Percentiles rank a stretch among this genome's conserved stretches.
phyloP scores from a whole-genome alignment of 2,113 vertebrate species.

The Chunga burmeisteri region DNA sequence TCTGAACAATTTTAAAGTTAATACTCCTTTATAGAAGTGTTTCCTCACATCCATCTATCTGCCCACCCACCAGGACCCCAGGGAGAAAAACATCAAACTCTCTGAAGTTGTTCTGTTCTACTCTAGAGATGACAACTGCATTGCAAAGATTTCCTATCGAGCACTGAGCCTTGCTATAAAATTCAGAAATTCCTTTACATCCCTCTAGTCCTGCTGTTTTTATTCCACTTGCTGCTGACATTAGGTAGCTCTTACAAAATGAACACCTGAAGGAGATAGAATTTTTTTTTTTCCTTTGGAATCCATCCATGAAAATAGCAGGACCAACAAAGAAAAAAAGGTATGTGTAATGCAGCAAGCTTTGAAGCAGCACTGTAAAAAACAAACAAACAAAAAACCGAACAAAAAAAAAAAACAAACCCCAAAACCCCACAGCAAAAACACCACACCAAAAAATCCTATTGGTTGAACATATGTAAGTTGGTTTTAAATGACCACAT shows the following conservation, averaged over 20 bases:
- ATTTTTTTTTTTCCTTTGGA: not conserved
- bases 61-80: not conserved
- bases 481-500: not conserved
- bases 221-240: not conserved
- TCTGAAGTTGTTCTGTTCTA: not conserved
- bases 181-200: constrained; percentile 5
- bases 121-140: not conserved
- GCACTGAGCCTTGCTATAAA: not conserved
- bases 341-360: not conserved
- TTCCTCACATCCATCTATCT: not conserved
- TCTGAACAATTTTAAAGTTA: not conserved
- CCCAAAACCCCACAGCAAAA: too few species aligned
- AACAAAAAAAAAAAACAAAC: too few species aligned
- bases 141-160: not conserved
- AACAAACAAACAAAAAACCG: not conserved
- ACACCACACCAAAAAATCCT: not conserved
- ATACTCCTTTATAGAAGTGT: not conserved
- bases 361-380: not conserved
- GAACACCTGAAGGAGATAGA: not conserved
- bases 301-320: not conserved
- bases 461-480: not conserved
- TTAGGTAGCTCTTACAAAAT: not conserved
- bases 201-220: not conserved
- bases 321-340: not conserved
- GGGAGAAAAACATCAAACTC: not conserved